Evolutionary conservation across 2,797 vertebrate species (phyloP).

Genomic region (Rhinoraja longicauda): DNA sequence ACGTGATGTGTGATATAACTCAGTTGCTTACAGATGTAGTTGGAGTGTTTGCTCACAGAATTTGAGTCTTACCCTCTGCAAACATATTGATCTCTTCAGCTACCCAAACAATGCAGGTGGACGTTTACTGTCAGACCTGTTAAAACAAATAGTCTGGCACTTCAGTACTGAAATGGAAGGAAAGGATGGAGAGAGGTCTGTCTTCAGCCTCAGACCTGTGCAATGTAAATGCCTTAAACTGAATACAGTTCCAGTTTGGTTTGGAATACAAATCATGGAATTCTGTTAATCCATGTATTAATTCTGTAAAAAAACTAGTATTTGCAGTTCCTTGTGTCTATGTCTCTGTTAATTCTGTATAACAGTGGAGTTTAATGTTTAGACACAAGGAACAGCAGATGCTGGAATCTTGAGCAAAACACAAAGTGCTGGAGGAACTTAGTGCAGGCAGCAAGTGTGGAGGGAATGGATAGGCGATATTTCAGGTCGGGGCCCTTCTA

Average conservation of each 20-base stretch:
- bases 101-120: neutral
- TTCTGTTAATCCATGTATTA: neutral
- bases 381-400: too few species aligned
- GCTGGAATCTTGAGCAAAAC: too few species aligned
- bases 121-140: neutral
- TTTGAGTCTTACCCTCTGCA: neutral
- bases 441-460: too few species aligned
- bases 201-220: neutral
- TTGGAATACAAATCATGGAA: neutral
- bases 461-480: too few species aligned
- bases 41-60: neutral
- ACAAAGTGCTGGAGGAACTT: too few species aligned
- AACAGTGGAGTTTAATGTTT: neutral
- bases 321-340: too few species aligned
- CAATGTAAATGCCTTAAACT: neutral
- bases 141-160: neutral
- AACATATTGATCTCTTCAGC: neutral
- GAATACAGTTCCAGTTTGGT: neutral
- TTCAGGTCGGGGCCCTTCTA: too few species aligned
- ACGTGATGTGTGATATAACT: neutral
- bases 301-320: neutral
- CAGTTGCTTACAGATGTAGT: neutral
- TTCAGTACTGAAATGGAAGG: neutral
- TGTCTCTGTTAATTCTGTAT: too few species aligned
- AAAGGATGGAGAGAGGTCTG: neutral